Evolutionary conservation across 2,113 vertebrate genomes (phyloP), one percentile per base, ranked within the genome.

Genomic region (Dromiciops gliroides): DNA sequence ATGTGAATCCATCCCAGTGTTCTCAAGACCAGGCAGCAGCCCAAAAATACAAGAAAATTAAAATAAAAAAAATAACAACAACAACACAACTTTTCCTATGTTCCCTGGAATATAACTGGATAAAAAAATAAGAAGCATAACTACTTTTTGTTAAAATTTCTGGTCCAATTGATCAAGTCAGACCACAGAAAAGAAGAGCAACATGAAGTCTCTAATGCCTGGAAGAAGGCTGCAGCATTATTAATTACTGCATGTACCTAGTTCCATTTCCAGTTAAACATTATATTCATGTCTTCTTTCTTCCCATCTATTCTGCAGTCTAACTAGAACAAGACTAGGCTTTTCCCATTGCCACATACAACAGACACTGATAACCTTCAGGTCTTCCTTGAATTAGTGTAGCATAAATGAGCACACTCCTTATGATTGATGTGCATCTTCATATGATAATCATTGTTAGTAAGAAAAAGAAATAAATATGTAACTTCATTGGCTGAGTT

Each of bases 131-230:
- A 53, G 91, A 44, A 95, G 75, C 93, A 96, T 94, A 94, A 53
- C 94, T 95, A 96, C 53, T 95, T 97, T 28, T 51, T 97, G 49
- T 88, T 95, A 96, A 97, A 97, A 93, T 94, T 89, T 75, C 96
- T 96, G 60, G 91, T 93, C 95, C 92, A 52, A 24, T 25, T 93
- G 92, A 96, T 94, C 37, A 91, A 37, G 25, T 94, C 28, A 96
- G 6, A 67, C 28, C 67, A 94, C 94, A 96, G 97, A 91, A 97
- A 94, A 48, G 92, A 67, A 92, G 56, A 97, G 49, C 90, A 94
- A 97, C 89, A 94, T 89, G 93, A 97, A 24, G 31, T 48, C 0
- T 95, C 90, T 93, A 96, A 51, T 4, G 67, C 95, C 91, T 96
- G 31, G 96, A 96, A 97, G 91, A 48, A 97, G 96, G 96, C 60